Base-by-base conservation (phyloP, 2,797 vertebrate species). In the Artibeus jamaicensis region DNA sequence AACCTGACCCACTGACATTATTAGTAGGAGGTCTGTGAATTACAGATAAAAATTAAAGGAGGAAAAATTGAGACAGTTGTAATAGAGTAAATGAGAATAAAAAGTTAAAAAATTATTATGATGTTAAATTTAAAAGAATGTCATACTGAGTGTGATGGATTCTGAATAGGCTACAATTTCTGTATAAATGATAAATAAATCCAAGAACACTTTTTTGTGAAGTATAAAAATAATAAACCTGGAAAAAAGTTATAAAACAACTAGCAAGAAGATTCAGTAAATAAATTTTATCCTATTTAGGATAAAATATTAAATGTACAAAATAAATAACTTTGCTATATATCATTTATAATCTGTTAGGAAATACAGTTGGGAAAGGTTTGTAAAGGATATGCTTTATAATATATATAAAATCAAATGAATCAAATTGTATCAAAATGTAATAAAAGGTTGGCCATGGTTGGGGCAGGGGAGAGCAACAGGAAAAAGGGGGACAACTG, bases 251-350 rank as follows among this genome's bases (percentile, higher is more conserved):
- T 65, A 44, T 65, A 1, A 29, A 83, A 37, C 21, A 82, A 74
- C n/a, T 79, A 57, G 37, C 74, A 95, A 88, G 89, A 91, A 88
- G 90, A 93, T 78, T 67, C 48, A 76, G 3, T 84, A 10, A 37
- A 24, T 39, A 57, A 26, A 59, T 59, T 59, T 59, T 59, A 59
- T 59, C 57, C 24, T 59, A 59, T 29, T 59, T 26, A 83, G 21
- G 39, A 89, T 82, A 89, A 78, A 71, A 76, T 26, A 84, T 71
- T 76, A 82, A 76, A 78, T 59, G 37, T 79, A 53, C 1, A 70
- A 92, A 81, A 26, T 3, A 76, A 89, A 53, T 67, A 53, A 55
- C 12, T 84, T 89, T 48, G n/a, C 26, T 48, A 42, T 62, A 39
- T 86, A 55, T 2, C 7, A 85, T 34, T 37, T 78, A 50, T 73